Evolutionary conservation across 2,888 invertebrate genomes (phyloP).

Genomic region (Lasioglossum leucozonium): DNA sequence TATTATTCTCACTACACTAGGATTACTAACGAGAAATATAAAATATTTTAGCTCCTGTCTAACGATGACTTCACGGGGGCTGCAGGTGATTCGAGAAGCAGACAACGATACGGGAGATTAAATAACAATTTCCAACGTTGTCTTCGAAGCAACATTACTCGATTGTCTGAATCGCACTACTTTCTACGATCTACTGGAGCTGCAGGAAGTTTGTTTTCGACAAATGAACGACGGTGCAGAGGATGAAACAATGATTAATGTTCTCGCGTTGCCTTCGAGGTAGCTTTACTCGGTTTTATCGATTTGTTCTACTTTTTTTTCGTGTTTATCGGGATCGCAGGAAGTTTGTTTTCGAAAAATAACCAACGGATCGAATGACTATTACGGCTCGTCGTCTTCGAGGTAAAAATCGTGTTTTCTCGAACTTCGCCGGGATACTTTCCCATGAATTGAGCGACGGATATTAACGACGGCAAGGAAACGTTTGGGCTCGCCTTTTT

Average conservation of each 20-base stretch:
- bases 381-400: neutral
- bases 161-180: neutral
- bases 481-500: neutral
- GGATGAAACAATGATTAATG: constrained; percentile 5
- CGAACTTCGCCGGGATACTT: neutral
- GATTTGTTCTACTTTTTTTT: neutral
- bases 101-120: neutral
- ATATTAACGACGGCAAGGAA: neutral
- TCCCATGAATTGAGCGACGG: neutral
- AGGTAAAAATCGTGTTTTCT: neutral
- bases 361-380: neutral
- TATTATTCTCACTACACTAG: too few species aligned
- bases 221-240: neutral
- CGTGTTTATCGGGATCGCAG: neutral
- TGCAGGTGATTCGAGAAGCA: neutral
- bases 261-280: neutral
- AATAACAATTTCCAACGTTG: neutral
- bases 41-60: too few species aligned
- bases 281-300: neutral
- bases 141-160: neutral
- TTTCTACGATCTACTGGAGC: neutral
- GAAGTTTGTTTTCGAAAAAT: neutral
- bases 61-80: neutral
- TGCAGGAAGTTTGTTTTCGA: neutral
- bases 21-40: too few species aligned